Conservation (phyloP, 2,113 vertebrate genomes). For the Tyrannus savana region DNA sequence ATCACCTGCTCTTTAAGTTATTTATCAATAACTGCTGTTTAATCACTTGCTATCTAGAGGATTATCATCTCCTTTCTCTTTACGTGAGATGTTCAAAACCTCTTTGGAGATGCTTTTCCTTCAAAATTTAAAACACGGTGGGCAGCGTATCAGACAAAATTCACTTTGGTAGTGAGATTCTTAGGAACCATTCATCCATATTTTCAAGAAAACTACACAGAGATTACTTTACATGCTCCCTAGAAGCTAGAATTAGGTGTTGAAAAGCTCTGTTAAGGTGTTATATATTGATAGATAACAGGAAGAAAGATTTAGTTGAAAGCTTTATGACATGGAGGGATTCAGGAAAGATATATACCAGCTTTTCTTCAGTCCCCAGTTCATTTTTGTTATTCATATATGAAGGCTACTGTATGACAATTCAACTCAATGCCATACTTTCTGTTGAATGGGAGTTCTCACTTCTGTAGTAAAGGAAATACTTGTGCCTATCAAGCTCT, state of each 20-base stretch:
- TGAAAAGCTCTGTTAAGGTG: not conserved
- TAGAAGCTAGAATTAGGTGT: not conserved
- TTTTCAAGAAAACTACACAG: not conserved
- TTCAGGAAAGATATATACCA: not conserved
- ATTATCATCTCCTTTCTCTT: slow-evolving; percentile 22
- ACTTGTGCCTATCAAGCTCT: not conserved
- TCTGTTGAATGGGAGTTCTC: not conserved
- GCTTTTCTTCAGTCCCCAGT: not conserved
- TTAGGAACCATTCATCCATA: not conserved
- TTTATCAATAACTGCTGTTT: not conserved
- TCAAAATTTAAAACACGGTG: not conserved
- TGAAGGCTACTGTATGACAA: not conserved
- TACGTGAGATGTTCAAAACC: not conserved
- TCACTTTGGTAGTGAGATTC: not conserved
- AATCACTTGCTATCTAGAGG: slow-evolving; percentile 21
- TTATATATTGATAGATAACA: not conserved
- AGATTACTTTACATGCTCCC: not conserved
- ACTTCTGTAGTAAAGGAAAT: not conserved
- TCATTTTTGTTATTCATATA: not conserved
- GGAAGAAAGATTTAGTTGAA: not conserved
- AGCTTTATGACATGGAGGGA: not conserved
- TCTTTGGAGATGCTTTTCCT: not conserved
- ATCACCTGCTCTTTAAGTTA: not conserved
- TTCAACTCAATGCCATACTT: not conserved
- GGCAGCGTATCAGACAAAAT: not conserved